Conservation (phyloP, 37 sponge, comb jelly and placozoan genomes). For the Hexactinellida sp. region DNA sequence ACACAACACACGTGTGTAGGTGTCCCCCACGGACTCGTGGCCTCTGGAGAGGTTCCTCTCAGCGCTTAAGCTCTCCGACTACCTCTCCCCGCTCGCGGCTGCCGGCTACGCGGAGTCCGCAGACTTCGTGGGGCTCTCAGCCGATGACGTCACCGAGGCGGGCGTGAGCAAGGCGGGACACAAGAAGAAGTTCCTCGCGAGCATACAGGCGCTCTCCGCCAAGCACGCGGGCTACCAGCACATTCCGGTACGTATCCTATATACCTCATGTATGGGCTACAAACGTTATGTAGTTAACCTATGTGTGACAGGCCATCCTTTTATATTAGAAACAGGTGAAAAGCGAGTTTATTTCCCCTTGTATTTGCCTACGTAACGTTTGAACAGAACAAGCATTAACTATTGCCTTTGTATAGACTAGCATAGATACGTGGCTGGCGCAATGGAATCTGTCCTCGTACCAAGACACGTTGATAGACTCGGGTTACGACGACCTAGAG, state of each 20-base stretch:
- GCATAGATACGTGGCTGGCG: conserved; percentile 46
- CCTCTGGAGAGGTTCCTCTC: conserved; percentile 33
- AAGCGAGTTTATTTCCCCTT: no score
- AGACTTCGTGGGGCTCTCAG: conserved; percentile 45
- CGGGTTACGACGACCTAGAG: conserved; percentile 89
- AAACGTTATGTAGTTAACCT: no score
- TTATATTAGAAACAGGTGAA: no score
- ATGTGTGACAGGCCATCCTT: no score
- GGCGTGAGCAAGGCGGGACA: conserved; percentile 73
- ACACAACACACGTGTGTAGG: no score
- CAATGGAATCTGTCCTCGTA: conserved; percentile 37
- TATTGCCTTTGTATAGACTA: conserved; percentile 20
- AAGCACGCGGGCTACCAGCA: conserved; percentile 32
- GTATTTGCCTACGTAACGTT: neutral
- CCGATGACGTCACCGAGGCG: conserved; percentile 59
- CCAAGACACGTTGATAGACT: conserved; percentile 37
- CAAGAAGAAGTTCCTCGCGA: conserved; percentile 60
- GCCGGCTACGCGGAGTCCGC: conserved; percentile 56
- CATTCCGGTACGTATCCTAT: conserved; percentile 45
- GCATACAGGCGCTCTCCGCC: conserved; percentile 22
- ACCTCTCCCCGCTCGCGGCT: conserved; percentile 27
- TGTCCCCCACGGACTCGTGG: neutral
- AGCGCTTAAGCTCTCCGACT: conserved; percentile 53
- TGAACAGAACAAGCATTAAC: neutral
- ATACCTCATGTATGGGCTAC: no score